Evolutionary conservation across 2,888 invertebrate species (phyloP).

Genomic region (Xanthia togata): DNA sequence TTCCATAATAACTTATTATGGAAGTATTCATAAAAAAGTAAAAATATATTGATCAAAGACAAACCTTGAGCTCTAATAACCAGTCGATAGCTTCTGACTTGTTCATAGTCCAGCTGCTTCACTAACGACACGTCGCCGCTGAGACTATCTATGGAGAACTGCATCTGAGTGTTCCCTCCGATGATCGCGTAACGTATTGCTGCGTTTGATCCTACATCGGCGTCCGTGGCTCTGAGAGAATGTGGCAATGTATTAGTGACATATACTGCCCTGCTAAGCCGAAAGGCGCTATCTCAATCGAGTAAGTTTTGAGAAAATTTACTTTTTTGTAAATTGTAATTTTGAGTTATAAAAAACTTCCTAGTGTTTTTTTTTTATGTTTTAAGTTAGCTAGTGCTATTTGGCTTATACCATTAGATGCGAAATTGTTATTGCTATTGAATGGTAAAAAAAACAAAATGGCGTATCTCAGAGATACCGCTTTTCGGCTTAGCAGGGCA

Average conservation of each 20-base stretch:
- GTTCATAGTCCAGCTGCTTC: slow-evolving; percentile 97
- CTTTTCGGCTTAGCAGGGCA: too few species aligned
- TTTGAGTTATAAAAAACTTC: too few species aligned
- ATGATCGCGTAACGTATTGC: slow-evolving; percentile 98
- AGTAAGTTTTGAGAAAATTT: too few species aligned
- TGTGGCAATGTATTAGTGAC: slow-evolving; percentile 44
- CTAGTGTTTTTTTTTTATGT: too few species aligned
- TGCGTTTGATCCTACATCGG: slow-evolving; percentile 97
- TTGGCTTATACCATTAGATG: too few species aligned
- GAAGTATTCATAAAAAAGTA: neutral
- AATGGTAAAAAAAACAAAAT: too few species aligned
- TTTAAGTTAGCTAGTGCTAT: too few species aligned
- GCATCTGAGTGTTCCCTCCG: slow-evolving; percentile 97
- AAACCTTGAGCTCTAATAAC: slow-evolving; percentile 96
- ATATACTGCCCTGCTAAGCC: neutral
- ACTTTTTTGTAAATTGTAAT: too few species aligned
- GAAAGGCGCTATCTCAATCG: too few species aligned
- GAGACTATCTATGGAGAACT: slow-evolving; percentile 98
- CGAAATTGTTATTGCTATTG: too few species aligned
- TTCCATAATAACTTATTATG: too few species aligned
- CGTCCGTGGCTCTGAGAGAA: slow-evolving; percentile 94
- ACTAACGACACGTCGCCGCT: slow-evolving; percentile 97
- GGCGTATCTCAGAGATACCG: too few species aligned
- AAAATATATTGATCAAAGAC: neutral
- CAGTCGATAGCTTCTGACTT: slow-evolving; percentile 95